Base-by-base conservation (phyloP, 2,797 vertebrate species). In the Brachyrhaphis roseni region DNA sequence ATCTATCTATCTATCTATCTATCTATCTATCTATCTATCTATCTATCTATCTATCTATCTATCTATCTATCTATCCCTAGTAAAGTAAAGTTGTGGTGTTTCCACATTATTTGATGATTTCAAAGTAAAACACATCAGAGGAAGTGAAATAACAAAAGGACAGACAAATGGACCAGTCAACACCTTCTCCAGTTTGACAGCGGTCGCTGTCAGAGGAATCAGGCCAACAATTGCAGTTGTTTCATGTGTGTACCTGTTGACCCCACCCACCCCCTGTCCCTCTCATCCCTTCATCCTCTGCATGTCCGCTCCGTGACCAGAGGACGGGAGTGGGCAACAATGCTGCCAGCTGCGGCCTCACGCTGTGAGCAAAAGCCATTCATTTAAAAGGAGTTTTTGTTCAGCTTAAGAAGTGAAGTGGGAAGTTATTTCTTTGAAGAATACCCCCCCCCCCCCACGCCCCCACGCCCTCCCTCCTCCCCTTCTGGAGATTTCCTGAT, bases 401-500 rank as follows among this genome's bases (percentile, higher is more conserved):
- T 92, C 88, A 46, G 87, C 89, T 79, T 90, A 90, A 94, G 90
- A 94, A 94, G 91, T 91, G 92, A 92, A 93, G 92, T 93, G 94
- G 93, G 92, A 94, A 94, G 94, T 93, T 93, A 94, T 94, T 93
- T 94, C 93, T 95, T 95, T 95, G 94, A 95, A 95, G 94, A 94
- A 88, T 86, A 31, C 16, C 34, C 87, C 86, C 84, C 89, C 59
- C 2, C 31, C 28, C 15, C 5, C n/a, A n/a, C n/a, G n/a, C 16
- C 34, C 87, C 86, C 84, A 89, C 59, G 0, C 31, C 28, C 15
- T 5, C 34, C 34, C 34, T 34, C 28, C 88, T 85, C 84, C 88
- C 8, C 89, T 85, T 92, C 88, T 91, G 91, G 93, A 93, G 92
- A 94, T 89, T 87, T 89, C 81, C 89, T 91, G 90, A 93, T 93